These are phyloP conservation scores for Drosophila pachea DNA, from an alignment of 1,140 invertebrate species.

Conservation along the genomic window DNA sequence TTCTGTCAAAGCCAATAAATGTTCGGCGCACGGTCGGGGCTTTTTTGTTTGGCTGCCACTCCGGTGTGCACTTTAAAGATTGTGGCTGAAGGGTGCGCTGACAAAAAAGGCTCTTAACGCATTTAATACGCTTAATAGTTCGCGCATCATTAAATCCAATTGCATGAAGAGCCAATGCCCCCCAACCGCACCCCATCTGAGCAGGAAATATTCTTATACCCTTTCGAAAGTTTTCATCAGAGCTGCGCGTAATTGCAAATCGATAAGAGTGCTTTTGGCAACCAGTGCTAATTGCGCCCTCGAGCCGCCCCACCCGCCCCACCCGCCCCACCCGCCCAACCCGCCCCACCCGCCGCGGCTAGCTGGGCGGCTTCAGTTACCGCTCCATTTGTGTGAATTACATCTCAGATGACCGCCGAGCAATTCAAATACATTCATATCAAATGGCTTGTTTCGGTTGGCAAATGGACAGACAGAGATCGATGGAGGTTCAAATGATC, in stretches of 20 bases:
- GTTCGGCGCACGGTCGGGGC: constrained; percentile 35
- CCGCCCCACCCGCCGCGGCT: not conserved
- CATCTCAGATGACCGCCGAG: not conserved
- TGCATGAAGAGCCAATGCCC: constrained; percentile 35
- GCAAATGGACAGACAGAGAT: too few species aligned
- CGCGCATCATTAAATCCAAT: constrained; percentile 72
- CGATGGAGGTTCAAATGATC: too few species aligned
- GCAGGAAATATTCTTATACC: constrained; percentile 30
- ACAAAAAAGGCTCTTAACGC: constrained; percentile 55
- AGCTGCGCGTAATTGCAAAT: constrained; percentile 65
- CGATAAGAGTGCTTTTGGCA: constrained; percentile 49
- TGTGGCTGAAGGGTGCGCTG: constrained; percentile 17
- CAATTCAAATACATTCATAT: too few species aligned
- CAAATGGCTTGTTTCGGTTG: too few species aligned
- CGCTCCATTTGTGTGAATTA: constrained; percentile 44
- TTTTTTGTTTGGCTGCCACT: constrained; percentile 16
- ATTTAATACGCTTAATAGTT: constrained; percentile 73
- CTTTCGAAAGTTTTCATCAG: constrained; percentile 22
- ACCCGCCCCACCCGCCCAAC: too few species aligned
- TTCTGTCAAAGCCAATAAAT: constrained; percentile 73
- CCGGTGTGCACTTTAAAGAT: constrained; percentile 36
- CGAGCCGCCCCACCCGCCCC: not conserved
- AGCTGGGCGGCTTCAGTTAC: constrained; percentile 23
- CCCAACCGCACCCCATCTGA: not conserved
- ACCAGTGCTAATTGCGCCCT: constrained; percentile 59